Base-by-base conservation (phyloP, 2,888 invertebrate species). In the Pseudococcus longispinus region DNA sequence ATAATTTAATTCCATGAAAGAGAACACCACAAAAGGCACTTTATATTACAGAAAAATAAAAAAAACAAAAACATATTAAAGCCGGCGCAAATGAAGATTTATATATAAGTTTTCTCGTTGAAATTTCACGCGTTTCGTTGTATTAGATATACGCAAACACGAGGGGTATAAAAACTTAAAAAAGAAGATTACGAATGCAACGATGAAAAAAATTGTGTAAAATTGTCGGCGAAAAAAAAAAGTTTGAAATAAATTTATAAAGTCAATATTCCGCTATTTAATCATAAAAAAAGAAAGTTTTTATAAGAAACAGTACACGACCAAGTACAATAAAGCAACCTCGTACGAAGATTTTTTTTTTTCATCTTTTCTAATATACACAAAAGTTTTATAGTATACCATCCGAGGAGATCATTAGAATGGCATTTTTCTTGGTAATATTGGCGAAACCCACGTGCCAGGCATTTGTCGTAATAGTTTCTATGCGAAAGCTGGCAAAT, bases 11-110 rank as follows among this genome's bases (percentile, higher is more conserved):
- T 83, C 29, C 26, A 42, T 55, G 13, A 20, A 55, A 55, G 60
- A 60, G 32, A 84, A 55, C 84, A 44, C 83, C 29, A 15, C 83
- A 44, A 51, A 51, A 29, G 29, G 29, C 60, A 84, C 46, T 84
- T 84, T 51, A 20, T 46, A 83, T 29, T 51, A 51, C 23, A 84
- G 51, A 70, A 70, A 70, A 29, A 29, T 70, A 70, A 70, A 70
- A 70, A 70, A 70, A 70, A 70, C 70, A 70, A 70, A 70, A 70
- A 70, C 70, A 29, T 70, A 70, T 70, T 70, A 70, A 70, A 70
- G 70, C 70, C 70, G 70, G 70, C 37, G 37, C 29, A 70, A 70
- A 70, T 70, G 70, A 70, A 70, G 70, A 70, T 70, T 70, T 70
- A 70, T 70, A 70, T 70, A 70, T 70, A 70, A 70, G 70, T 70